Conservation (phyloP, 2,113 vertebrate genomes). For the Semnornis frantzii region DNA sequence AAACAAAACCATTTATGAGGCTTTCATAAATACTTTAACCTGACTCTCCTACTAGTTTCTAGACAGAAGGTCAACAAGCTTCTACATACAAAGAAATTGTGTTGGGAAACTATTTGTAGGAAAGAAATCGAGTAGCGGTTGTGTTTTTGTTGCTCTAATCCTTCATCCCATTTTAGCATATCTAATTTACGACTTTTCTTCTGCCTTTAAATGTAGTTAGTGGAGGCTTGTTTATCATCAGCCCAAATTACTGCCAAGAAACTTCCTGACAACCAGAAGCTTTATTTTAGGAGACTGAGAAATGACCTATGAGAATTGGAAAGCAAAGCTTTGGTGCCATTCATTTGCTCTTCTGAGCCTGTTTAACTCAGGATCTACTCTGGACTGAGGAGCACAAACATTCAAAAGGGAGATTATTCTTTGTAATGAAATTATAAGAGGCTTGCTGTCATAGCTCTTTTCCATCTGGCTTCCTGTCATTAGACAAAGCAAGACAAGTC, state of each 20-base stretch:
- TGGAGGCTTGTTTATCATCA: neutral
- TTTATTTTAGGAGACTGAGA: conserved; percentile 12
- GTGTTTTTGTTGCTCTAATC: neutral
- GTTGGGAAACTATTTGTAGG: neutral
- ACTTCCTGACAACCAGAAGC: neutral
- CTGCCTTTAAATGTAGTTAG: conserved; percentile 4
- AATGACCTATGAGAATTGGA: neutral
- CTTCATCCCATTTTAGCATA: neutral
- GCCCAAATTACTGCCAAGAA: neutral
- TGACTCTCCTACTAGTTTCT: neutral
- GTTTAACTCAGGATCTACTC: neutral
- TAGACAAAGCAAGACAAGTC: no score
- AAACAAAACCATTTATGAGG: conserved; percentile 20
- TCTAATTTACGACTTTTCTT: neutral
- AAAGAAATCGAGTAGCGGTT: neutral
- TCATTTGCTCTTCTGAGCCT: neutral
- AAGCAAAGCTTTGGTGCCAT: neutral
- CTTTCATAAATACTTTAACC: neutral
- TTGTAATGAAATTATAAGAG: neutral
- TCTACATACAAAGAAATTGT: neutral
- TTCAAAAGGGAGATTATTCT: neutral
- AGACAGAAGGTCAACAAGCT: neutral
- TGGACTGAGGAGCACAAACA: neutral
- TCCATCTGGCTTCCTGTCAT: neutral
- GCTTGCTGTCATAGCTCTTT: neutral